Percentiles rank a stretch among this genome's conserved stretches.
Evolutionary conservation across 2,797 vertebrate species (phyloP).

Genomic region (Clarias fuscus): DNA sequence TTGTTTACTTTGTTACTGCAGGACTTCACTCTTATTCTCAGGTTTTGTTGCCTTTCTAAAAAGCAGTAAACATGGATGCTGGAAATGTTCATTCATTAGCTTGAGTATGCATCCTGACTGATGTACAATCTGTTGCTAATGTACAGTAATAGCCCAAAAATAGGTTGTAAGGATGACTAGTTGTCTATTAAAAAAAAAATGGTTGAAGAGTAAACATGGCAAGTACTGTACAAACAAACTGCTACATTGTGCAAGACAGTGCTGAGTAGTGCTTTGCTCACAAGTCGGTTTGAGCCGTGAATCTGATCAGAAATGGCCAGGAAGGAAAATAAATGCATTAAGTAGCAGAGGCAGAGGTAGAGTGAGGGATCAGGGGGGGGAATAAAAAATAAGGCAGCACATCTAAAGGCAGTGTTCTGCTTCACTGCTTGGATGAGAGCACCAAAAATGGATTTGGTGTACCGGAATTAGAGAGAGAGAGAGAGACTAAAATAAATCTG

Average conservation of each 20-base stretch:
- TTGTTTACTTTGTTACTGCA: not conserved
- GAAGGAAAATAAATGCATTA: constrained; percentile 12
- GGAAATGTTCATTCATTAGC: not conserved
- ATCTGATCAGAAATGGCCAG: constrained; percentile 18
- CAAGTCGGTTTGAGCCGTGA: not conserved
- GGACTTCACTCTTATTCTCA: not conserved
- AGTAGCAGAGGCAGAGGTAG: constrained; percentile 5
- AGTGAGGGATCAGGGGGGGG: not conserved
- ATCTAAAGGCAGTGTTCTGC: constrained; percentile 18
- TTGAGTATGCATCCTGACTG: not conserved
- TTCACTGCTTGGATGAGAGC: constrained; percentile 18
- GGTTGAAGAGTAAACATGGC: not conserved
- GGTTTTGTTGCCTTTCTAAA: not conserved
- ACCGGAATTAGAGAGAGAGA: constrained; percentile 11
- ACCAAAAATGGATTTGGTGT: not conserved
- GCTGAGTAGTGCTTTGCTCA: not conserved
- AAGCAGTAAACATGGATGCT: not conserved
- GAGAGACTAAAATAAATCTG: not conserved
- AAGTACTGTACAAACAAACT: not conserved
- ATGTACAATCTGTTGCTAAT: not conserved
- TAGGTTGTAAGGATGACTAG: not conserved
- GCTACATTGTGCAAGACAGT: not conserved
- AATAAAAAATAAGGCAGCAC: constrained; percentile 13
- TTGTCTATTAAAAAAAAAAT: not conserved
- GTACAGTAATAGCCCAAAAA: not conserved